Evolutionary conservation across 2,888 invertebrate species (phyloP).

Genomic region (Xylota segnis): DNA sequence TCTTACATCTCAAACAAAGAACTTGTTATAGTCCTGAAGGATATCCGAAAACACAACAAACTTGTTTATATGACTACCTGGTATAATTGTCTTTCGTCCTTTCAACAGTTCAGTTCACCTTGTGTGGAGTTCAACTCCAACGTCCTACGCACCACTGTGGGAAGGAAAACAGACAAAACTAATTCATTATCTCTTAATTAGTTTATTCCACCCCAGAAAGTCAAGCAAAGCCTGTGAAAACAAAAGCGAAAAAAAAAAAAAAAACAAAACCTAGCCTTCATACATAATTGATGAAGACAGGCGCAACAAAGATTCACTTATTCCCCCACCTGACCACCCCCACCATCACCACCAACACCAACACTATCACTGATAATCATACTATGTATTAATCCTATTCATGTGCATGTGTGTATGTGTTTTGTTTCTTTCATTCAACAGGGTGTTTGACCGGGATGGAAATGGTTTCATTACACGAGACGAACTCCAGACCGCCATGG

Average conservation of each 20-base stretch:
- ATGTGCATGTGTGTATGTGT: constrained; percentile 3
- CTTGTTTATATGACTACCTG: neutral
- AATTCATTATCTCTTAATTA: constrained; percentile 57
- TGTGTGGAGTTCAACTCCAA: neutral
- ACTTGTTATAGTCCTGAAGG: neutral
- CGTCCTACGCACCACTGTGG: neutral
- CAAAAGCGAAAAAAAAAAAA: neutral
- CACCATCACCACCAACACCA: neutral
- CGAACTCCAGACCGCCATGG: constrained; percentile 91
- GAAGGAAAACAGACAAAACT: constrained; percentile 15
- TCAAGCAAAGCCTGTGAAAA: constrained; percentile 2
- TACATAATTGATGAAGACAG: constrained; percentile 33
- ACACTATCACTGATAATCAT: constrained; percentile 10
- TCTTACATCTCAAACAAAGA: neutral
- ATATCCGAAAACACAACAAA: neutral
- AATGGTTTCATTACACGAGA: constrained; percentile 95
- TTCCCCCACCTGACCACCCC: neutral
- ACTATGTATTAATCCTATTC: constrained; percentile 29
- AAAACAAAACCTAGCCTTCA: constrained; percentile 2
- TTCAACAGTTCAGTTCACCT: constrained; percentile 12
- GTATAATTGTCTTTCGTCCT: constrained; percentile 3
- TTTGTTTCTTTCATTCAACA: constrained; percentile 78
- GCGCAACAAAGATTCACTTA: constrained; percentile 31
- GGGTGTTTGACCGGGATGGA: constrained; percentile 95
- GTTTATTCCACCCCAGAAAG: constrained; percentile 24